Percentiles rank a stretch among this genome's conserved stretches.
phyloP scores from a whole-genome alignment of 2,888 invertebrate species.

The Yponomeuta cagnagella region DNA sequence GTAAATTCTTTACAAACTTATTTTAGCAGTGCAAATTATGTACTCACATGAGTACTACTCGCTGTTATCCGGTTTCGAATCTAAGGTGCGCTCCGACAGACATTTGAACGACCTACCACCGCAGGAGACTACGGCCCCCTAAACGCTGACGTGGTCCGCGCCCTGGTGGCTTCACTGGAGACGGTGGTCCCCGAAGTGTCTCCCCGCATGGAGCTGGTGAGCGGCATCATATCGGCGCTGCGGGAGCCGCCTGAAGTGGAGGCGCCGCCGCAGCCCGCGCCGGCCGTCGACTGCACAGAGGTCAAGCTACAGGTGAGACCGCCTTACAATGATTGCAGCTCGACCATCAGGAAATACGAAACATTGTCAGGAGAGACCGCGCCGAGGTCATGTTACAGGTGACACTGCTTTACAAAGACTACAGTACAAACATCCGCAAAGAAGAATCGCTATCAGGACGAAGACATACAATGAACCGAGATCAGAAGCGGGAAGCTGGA shows the following conservation, averaged over 20 bases:
- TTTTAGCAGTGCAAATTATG: no score
- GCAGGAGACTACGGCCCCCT: conserved; percentile 60
- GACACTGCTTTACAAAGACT: conserved; percentile 9
- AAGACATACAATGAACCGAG: no score
- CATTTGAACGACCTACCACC: no score
- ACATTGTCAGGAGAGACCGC: conserved; percentile 30
- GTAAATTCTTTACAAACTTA: no score
- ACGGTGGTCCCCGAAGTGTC: conserved; percentile 57
- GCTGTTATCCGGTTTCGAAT: no score
- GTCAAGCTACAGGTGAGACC: conserved; percentile 48
- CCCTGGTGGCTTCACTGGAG: conserved; percentile 56
- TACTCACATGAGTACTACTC: no score
- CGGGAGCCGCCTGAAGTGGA: conserved; percentile 69
- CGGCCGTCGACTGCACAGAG: conserved; percentile 45
- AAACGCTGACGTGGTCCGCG: conserved; percentile 54
- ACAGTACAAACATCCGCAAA: neutral
- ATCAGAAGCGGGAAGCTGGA: no score
- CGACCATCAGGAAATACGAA: neutral
- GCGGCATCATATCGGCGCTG: conserved; percentile 72
- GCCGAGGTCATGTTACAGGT: conserved; percentile 57
- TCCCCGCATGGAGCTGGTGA: conserved; percentile 65
- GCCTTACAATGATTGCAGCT: neutral
- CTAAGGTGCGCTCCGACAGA: no score
- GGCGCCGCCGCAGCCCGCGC: conserved; percentile 26
- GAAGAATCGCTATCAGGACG: neutral